Percentiles rank a stretch among this genome's conserved stretches.
Evolutionary conservation across 2,888 invertebrate genomes (phyloP).

Genomic region (Rhingia campestris): DNA sequence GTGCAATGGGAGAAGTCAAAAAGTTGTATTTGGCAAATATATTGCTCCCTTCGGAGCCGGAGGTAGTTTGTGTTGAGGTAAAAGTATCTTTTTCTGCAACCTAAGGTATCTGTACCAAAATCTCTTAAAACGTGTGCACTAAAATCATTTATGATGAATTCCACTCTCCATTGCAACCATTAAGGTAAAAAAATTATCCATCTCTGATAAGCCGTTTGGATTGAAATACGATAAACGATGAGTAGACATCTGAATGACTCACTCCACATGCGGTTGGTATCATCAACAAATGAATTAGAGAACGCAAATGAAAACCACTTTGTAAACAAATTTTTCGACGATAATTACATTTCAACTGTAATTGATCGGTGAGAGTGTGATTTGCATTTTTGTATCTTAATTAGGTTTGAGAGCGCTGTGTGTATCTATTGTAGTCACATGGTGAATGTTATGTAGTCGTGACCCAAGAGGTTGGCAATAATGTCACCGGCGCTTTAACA

Average conservation of each 20-base stretch:
- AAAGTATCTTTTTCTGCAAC: no score
- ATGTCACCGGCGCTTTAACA: slow-evolving; percentile 42
- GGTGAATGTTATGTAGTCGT: slow-evolving; percentile 29
- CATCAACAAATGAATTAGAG: background rate
- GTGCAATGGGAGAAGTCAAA: slow-evolving; percentile 1
- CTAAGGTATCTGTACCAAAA: no score
- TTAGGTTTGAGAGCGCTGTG: background rate
- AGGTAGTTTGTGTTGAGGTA: background rate
- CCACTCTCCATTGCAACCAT: no score
- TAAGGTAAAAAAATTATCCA: background rate
- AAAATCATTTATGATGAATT: no score
- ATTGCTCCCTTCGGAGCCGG: slow-evolving; percentile 10
- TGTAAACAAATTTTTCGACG: slow-evolving; percentile 34
- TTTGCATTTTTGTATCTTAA: slow-evolving; percentile 59
- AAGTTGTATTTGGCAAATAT: slow-evolving; percentile 21
- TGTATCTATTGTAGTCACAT: background rate
- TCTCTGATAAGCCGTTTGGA: background rate
- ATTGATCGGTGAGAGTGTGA: slow-evolving; percentile 23
- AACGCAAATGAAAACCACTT: slow-evolving; percentile 14
- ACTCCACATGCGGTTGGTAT: background rate
- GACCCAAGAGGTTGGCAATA: slow-evolving; percentile 33
- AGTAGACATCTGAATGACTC: slow-evolving; percentile 50
- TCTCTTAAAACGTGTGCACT: no score
- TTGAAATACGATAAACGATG: background rate
- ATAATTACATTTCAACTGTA: slow-evolving; percentile 24